These are phyloP conservation scores for Electrona antarctica DNA, from an alignment of 2,113 vertebrate species.

Conservation along the genomic window DNA sequence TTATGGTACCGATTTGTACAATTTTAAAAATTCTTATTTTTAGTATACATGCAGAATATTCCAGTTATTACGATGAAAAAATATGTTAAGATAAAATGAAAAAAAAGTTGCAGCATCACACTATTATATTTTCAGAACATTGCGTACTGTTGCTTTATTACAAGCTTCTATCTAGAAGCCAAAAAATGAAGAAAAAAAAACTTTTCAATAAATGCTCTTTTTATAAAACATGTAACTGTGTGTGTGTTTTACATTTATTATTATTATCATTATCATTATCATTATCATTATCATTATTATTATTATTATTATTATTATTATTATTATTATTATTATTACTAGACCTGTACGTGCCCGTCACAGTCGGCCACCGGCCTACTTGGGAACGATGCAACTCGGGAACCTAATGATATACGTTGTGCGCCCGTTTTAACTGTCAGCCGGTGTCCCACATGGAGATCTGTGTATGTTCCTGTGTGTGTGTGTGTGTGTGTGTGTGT, in stretches of 20 bases:
- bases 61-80: conserved; percentile 89
- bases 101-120: conserved; percentile 98
- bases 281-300: no score
- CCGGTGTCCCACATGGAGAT: no score
- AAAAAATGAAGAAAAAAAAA: conserved; percentile 63
- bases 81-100: conserved; percentile 84
- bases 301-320: no score
- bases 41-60: conserved; percentile 99
- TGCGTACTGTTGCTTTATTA: conserved; percentile 99
- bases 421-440: no score
- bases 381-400: no score
- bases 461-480: no score
- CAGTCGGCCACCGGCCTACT: no score
- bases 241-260: conserved; percentile 6
- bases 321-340: no score
- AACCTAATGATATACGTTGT: no score
- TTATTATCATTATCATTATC: no score
- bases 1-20: conserved; percentile 99
- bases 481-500: no score
- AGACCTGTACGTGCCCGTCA: no score
- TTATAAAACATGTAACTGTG: conserved; percentile 77
- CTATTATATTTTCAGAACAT: conserved; percentile 99
- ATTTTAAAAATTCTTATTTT: conserved; percentile 99
- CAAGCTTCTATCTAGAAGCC: conserved; percentile 99
- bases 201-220: conserved; percentile 97